Conservation (phyloP, 2,797 vertebrate species). For the Alosa sapidissima region DNA sequence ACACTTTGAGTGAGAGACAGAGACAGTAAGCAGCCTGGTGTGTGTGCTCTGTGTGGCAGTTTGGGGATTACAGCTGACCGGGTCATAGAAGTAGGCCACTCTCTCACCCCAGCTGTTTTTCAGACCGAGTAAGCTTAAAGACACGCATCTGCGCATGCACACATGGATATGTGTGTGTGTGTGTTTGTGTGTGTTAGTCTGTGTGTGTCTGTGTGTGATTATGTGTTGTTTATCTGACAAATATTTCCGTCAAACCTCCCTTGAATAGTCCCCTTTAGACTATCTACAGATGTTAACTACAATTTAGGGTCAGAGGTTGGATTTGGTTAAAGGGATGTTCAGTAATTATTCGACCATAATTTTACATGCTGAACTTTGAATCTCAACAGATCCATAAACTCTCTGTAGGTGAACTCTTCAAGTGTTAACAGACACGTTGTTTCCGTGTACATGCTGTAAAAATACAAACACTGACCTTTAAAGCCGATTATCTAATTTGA, state of each 20-base stretch:
- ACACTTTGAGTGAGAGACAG: background rate
- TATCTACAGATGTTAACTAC: too few relatives aligned
- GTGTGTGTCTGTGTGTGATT: background rate
- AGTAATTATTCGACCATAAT: too few relatives aligned
- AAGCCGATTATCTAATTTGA: too few relatives aligned
- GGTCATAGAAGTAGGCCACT: slow-evolving; percentile 19
- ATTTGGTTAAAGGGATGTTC: too few relatives aligned
- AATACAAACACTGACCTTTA: too few relatives aligned
- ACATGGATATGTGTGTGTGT: background rate
- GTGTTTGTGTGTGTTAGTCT: background rate
- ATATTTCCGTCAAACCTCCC: background rate
- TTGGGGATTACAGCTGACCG: slow-evolving; percentile 11
- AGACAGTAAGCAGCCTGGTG: background rate
- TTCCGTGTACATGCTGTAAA: too few relatives aligned
- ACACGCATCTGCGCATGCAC: background rate
- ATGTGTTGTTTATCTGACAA: background rate
- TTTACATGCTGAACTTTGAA: too few relatives aligned
- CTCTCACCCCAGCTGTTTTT: slow-evolving; percentile 6
- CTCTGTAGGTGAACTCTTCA: too few relatives aligned
- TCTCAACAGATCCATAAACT: too few relatives aligned
- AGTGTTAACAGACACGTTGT: too few relatives aligned
- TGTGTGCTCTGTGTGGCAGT: background rate
- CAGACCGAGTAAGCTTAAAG: background rate
- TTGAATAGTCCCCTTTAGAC: too few relatives aligned
- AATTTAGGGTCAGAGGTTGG: too few relatives aligned